Conservation (phyloP, 1,140 invertebrate genomes). For the Plectrocnemia conspersa region DNA sequence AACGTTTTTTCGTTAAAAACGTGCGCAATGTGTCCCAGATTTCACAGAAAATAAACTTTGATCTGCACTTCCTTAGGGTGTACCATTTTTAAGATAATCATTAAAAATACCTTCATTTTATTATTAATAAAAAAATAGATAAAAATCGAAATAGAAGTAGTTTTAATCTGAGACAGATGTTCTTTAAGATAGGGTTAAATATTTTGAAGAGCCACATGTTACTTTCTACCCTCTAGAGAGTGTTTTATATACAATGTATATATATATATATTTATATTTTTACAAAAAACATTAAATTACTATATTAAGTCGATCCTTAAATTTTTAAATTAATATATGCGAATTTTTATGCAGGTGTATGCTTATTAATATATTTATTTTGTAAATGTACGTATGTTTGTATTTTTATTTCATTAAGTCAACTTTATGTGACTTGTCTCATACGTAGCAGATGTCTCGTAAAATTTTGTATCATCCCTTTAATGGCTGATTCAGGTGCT, state of each 20-base stretch:
- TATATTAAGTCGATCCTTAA: too few relatives aligned
- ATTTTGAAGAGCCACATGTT: slow-evolving; percentile 3
- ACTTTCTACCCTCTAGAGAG: neutral
- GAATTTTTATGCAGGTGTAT: neutral
- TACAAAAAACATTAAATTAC: too few relatives aligned
- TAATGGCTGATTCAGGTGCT: slow-evolving; percentile 14
- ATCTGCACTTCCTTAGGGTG: neutral
- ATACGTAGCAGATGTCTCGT: slow-evolving; percentile 15
- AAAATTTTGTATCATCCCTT: slow-evolving; percentile 14
- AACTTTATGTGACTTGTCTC: neutral
- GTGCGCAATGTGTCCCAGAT: too few relatives aligned
- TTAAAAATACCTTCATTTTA: neutral
- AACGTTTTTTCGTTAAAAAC: too few relatives aligned
- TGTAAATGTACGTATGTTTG: too few relatives aligned
- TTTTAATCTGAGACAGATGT: neutral
- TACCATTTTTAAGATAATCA: neutral
- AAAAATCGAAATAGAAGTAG: neutral
- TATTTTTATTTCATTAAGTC: too few relatives aligned
- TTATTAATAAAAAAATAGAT: slow-evolving; percentile 9
- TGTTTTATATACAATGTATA: too few relatives aligned
- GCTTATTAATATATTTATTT: neutral
- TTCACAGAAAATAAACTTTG: too few relatives aligned
- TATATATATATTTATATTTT: too few relatives aligned
- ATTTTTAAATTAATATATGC: too few relatives aligned
- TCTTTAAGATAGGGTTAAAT: neutral